Conservation (phyloP, 2,797 vertebrate species). For the Tiaroga cobitis region DNA sequence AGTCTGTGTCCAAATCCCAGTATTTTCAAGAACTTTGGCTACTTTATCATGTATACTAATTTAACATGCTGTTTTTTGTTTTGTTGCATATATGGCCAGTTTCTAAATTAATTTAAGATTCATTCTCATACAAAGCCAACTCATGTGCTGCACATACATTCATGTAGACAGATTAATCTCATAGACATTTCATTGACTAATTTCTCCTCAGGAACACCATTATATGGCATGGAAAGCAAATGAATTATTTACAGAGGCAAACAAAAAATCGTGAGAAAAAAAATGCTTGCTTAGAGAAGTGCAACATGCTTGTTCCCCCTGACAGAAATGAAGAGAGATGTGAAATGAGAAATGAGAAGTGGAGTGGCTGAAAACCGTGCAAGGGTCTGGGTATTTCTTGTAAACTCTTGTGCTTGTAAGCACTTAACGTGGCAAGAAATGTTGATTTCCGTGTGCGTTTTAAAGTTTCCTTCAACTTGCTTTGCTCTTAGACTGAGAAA, state of each 20-base stretch:
- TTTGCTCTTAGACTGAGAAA: constrained; percentile 11
- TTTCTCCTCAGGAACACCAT: not conserved
- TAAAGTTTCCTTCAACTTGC: constrained; percentile 28
- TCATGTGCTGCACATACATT: not conserved
- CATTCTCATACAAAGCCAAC: constrained; percentile 31
- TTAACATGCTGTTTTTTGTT: not conserved
- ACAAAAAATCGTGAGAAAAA: not conserved
- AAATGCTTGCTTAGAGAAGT: not conserved
- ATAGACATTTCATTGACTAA: not conserved
- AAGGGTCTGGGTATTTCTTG: constrained; percentile 37
- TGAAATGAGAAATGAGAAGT: constrained; percentile 27
- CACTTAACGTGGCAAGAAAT: constrained; percentile 43
- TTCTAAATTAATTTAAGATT: constrained; percentile 8
- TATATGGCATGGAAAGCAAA: not conserved
- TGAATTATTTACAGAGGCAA: not conserved
- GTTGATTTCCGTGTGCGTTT: constrained; percentile 35
- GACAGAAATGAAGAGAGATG: constrained; percentile 18
- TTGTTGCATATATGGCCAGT: not conserved
- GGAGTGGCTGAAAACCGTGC: constrained; percentile 31
- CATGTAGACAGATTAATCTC: not conserved
- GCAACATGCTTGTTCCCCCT: constrained; percentile 32
- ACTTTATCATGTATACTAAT: not conserved
- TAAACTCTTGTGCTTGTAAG: constrained; percentile 30
- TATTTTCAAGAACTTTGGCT: not conserved
- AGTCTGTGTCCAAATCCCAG: not conserved